Base-by-base conservation (phyloP, 1,140 invertebrate genomes). In the Nylanderia fulva region DNA sequence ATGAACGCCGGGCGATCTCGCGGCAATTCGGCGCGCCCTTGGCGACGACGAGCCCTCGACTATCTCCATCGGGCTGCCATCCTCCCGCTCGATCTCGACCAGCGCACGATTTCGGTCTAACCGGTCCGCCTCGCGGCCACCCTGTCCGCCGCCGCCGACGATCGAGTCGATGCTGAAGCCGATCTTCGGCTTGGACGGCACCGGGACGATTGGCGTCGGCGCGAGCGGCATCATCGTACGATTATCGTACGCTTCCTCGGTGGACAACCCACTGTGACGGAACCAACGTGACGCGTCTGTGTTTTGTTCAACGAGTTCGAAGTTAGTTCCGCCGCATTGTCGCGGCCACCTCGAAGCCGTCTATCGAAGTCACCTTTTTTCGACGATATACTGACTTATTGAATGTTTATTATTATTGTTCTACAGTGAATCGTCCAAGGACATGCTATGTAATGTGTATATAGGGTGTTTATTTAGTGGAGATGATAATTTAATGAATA, bases 131-230 rank as follows among this genome's bases (percentile, higher is more conserved):
- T 87, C 86, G 79, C 91, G 75, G 83, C 88, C 87, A 76, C 90
- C 86, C 77, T 90, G 86, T 11, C 92, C 94, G 82, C 96, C 95
- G 24, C 96, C 96, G 79, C 98, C 98, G 66, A 99, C 98, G 88
- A 99, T 98, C 89, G 98, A 98, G 94, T 99, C 98, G 93, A 99
- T 99, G 91, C 98, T 98, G 93, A 99, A 99, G 91, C 98, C 98
- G 92, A 99, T 97, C 95, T 98, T 99, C 61, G 98, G 98, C 96
- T 98, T 98, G 82, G 97, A 97, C 85, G 97, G 96, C 94, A 97
- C 97, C 92, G 97, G 96, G 92, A 97, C 96, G 91, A 98, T 97
- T 95, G 97, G 97, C 92, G 97, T 98, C 95, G 98, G 98, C 96
- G 97, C 97, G 94, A 98, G 96, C 95, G 97, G 97, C 97, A 98